A percentile compares a stretch with the other conserved stretches of the same genome.
phyloP scores from a whole-genome alignment of 2,797 vertebrate species.

The Caiman crocodilus region DNA sequence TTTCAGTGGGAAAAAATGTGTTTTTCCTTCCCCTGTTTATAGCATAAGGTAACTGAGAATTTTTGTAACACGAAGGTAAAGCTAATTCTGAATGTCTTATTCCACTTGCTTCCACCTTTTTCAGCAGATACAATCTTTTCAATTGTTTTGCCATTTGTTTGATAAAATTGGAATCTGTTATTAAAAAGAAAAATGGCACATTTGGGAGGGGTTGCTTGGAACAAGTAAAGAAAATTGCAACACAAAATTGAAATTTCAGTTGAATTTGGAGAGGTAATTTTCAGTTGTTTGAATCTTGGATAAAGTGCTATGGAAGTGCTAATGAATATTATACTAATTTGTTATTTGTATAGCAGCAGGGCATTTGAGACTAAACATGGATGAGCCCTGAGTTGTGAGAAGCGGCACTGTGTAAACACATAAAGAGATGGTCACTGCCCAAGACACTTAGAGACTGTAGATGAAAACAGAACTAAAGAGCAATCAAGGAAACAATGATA shows the following conservation, averaged over 20 bases:
- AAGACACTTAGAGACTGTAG: neutral
- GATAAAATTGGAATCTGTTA: slow-evolving; percentile 4
- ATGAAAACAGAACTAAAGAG: neutral
- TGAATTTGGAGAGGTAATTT: slow-evolving; percentile 13
- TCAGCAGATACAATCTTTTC: neutral
- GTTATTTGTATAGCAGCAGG: neutral
- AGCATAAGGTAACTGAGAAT: neutral
- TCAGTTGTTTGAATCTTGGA: slow-evolving; percentile 9
- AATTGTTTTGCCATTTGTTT: neutral
- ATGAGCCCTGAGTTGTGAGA: no score
- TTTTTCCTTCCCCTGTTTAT: neutral
- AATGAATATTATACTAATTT: neutral
- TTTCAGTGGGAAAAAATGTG: neutral
- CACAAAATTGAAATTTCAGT: slow-evolving; percentile 27
- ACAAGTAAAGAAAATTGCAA: slow-evolving; percentile 24
- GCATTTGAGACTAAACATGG: neutral
- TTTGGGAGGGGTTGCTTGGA: neutral
- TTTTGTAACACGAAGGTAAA: neutral
- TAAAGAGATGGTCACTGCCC: neutral
- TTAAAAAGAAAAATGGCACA: neutral
- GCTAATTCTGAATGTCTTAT: neutral
- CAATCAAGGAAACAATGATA: neutral
- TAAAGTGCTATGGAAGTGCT: neutral
- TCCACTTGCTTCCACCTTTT: neutral
- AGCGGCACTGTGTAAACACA: neutral